A percentile compares a stretch with the other conserved stretches of the same genome.
Conservation (phyloP, 2,797 vertebrate genomes). For the Phoebastria nigripes region DNA sequence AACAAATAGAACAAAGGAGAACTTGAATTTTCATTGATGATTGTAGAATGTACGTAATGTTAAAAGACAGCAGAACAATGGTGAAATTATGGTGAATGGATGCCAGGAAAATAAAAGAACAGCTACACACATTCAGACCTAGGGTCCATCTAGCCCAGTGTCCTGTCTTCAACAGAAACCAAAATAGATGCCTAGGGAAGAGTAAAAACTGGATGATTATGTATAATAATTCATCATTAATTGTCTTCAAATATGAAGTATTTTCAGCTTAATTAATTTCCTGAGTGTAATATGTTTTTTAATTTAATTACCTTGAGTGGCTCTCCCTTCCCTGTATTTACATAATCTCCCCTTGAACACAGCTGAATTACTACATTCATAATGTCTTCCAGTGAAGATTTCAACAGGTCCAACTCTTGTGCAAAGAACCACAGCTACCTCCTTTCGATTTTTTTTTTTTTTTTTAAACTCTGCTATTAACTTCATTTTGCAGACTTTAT, state of each 20-base stretch:
- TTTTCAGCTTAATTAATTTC: not conserved
- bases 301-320: not conserved
- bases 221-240: not conserved
- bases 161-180: not conserved
- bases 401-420: too few species aligned
- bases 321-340: not conserved
- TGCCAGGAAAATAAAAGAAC: not conserved
- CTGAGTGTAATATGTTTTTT: not conserved
- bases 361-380: too few species aligned
- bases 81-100: not conserved
- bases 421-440: not conserved
- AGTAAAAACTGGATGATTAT: not conserved
- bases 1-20: not conserved
- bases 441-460: not conserved
- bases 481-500: not conserved
- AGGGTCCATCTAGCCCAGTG: too few species aligned
- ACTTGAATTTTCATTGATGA: not conserved
- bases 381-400: not conserved
- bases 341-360: not conserved
- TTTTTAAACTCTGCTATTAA: not conserved
- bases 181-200: not conserved
- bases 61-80: not conserved
- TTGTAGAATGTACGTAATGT: not conserved
- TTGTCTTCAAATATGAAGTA: not conserved
- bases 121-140: not conserved